These are phyloP conservation scores for Lophura nycthemera DNA, from an alignment of 2,113 vertebrate species.

Conservation along the genomic window DNA sequence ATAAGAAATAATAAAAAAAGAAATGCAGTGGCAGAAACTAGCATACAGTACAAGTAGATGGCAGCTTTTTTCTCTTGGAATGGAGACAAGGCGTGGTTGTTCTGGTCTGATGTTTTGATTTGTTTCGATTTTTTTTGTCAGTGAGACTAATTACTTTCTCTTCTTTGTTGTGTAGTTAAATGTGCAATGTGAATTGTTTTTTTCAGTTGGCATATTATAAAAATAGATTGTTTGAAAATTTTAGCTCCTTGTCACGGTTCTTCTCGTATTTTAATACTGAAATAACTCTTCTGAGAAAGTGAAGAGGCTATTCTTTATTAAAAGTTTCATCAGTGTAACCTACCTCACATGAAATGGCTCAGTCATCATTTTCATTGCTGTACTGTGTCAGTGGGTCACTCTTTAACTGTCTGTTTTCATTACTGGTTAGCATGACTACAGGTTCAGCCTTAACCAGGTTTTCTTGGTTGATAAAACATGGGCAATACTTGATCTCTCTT, in stretches of 20 bases:
- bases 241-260: not conserved
- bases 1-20: not conserved
- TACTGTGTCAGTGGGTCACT: not conserved
- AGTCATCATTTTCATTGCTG: not conserved
- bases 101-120: not conserved
- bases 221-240: not conserved
- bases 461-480: not conserved
- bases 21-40: not conserved
- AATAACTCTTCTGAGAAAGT: not conserved
- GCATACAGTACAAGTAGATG: not conserved
- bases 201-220: not conserved
- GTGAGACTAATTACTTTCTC: not conserved
- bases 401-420: not conserved
- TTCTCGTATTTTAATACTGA: not conserved
- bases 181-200: not conserved
- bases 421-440: constrained; percentile 8
- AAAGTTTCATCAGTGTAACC: not conserved
- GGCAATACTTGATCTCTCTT: not conserved
- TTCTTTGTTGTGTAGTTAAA: not conserved
- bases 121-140: not conserved
- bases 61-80: not conserved
- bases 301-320: not conserved
- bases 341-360: not conserved
- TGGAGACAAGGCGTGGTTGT: not conserved
- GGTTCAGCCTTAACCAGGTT: not conserved